Evolutionary conservation across 1,140 invertebrate genomes (phyloP).

Genomic region (Plodia interpunctella): DNA sequence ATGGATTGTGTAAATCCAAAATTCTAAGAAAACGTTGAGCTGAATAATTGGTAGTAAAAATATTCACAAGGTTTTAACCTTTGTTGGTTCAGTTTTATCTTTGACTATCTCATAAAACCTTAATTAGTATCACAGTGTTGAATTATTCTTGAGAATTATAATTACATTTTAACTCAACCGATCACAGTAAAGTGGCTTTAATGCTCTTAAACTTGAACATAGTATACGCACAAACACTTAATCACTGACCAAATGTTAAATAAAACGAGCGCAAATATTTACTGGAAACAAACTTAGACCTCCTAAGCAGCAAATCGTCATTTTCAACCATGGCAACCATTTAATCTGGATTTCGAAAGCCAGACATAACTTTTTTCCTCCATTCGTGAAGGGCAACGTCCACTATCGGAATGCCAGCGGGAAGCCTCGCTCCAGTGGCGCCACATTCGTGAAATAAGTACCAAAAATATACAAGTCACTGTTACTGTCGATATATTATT

Average conservation of each 20-base stretch:
- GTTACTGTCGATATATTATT: constrained; percentile 4
- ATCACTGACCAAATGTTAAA: too few species aligned
- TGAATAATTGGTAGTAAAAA: constrained; percentile 15
- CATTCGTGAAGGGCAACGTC: constrained; percentile 21
- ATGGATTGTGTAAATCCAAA: constrained; percentile 2
- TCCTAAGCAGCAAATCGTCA: too few species aligned
- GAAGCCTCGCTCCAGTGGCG: constrained; percentile 5
- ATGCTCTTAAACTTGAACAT: too few species aligned
- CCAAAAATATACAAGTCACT: constrained; percentile 6
- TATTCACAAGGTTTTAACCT: constrained; percentile 32
- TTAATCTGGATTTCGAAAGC: background rate
- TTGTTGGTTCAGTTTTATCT: constrained; percentile 16
- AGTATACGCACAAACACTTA: too few species aligned
- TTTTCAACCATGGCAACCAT: background rate
- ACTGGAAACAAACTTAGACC: too few species aligned
- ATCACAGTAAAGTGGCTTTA: too few species aligned
- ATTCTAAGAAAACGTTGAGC: background rate
- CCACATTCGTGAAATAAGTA: constrained; percentile 15
- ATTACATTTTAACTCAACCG: background rate
- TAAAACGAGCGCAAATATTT: too few species aligned
- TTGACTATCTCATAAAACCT: constrained; percentile 8
- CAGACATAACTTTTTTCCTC: background rate
- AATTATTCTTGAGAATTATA: background rate
- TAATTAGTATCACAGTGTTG: background rate
- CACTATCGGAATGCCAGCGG: constrained; percentile 21